These are phyloP conservation scores for Embiotoca jacksoni DNA, from an alignment of 2,113 vertebrate genomes.

Conservation along the genomic window DNA sequence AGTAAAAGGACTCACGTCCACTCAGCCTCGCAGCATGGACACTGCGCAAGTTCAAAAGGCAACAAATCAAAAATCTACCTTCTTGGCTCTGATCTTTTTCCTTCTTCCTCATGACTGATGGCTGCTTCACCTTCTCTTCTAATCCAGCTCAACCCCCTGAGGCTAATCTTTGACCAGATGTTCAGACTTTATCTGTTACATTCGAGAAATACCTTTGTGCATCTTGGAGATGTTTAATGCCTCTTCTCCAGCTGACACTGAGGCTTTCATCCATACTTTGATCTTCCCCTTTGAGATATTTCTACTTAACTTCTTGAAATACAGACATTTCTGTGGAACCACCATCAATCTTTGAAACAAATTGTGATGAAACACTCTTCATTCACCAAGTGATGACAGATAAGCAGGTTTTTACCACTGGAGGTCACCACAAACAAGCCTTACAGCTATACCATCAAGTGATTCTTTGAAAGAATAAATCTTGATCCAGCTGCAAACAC, in stretches of 20 bases:
- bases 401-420: neutral
- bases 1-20: neutral
- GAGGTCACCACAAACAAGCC: no score
- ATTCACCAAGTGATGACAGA: neutral
- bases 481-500: no score
- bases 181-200: neutral
- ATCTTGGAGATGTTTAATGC: neutral
- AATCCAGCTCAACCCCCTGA: neutral
- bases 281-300: neutral
- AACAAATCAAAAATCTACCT: constrained; percentile 12
- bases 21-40: neutral
- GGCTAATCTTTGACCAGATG: constrained; percentile 21
- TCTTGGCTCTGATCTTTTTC: neutral
- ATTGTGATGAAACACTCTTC: neutral
- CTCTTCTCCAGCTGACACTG: constrained; percentile 1
- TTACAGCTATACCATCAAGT: no score
- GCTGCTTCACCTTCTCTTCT: neutral
- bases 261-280: neutral
- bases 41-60: neutral
- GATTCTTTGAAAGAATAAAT: no score
- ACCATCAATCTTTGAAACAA: neutral
- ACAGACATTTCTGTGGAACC: neutral
- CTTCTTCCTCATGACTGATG: neutral
- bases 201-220: neutral
- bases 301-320: neutral